Base-by-base conservation (phyloP, 1,140 invertebrate species). In the Thaumetopoea pityocampa region DNA sequence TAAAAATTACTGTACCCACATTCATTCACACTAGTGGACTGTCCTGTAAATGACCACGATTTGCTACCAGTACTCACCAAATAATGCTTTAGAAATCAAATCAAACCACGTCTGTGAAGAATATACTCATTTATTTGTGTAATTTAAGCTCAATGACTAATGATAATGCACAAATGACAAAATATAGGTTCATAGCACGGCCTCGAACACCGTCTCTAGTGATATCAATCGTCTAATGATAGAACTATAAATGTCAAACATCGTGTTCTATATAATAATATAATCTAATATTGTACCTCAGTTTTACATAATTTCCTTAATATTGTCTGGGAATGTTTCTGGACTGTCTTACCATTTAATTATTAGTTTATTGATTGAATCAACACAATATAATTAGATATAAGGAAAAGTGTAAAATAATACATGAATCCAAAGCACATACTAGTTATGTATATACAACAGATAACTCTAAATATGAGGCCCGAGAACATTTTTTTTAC, bases 41-140 rank as follows among this genome's bases (percentile, higher is more conserved):
- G 20, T 28, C 37, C 37, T 30, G 14, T 30, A 16, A n/a, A n/a
- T 11, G 12, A 29, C 10, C 16, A 23, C 19, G 30, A 29, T 40
- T 41, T 28, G 28, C 48, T 60, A 45, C 43, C 42, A 34, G 44
- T 30, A 43, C 33, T 41, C 50, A 45, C 50, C 45, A 38, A 50
- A n/a, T n/a, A 59, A 50, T 57, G 51, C 57, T 48, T 60, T 29
- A 51, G 50, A 68, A 72, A 76, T 70, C 68, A 76, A 77, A 78
- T 72, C 70, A 74, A 73, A 70, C 67, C 58, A 72, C 56, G 56
- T 53, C 64, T 74, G 51, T 67, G 59, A 67, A 66, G 66, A 73
- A 73, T 66, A 78, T 71, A 73, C 53, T 62, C 56, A 54, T 78
- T 78, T 78, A 78, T 78, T 78, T 63, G 23, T 51, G 40, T 51